Evolutionary conservation across 2,888 invertebrate species (phyloP), one percentile per base, ranked within the genome.

Genomic region (Galerucella pusilla): DNA sequence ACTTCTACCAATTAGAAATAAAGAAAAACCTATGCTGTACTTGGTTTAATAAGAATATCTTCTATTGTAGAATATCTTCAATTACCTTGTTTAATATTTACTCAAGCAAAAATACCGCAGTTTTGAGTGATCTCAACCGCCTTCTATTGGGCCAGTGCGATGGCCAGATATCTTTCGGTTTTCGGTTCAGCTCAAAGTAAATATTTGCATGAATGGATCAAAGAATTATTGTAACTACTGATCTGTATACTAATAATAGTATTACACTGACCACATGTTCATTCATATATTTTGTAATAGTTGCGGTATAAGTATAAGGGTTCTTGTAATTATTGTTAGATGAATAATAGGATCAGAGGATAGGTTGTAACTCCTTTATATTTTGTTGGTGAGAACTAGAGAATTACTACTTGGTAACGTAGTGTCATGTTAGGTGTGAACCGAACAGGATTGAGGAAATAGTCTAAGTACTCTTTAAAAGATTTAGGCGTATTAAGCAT

Each of bases 191-290:
- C 59, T 73, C 68, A 77, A 74, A 77, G 77, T 69, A 75, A 77
- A 75, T 77, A 75, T 77, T 77, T 77, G 77, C 75, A 71, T 74
- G 74, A 72, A 71, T 75, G 74, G 71, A 74, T 71, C 72, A 72
- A 75, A 75, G 71, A 74, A 77, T 74, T 67, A 59, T 66, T 57
- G 70, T 35, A 69, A 42, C 66, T 49, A 72, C 66, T 72, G 72
- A 72, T 72, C 66, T 72, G 16, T 72, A 57, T 35, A 72, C 16
- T 60, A 72, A 72, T 72, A 70, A 65, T 35, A 71, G 12, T 60
- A 66, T 66, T 72, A 70, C 42, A 63, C 54, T 70, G 35, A 70
- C 70, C 70, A 64, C 59, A 70, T 70, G 70, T 52, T 42, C 63
- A 63, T 70, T 64, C 70, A 70, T 14, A 25, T 14, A 35, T 28